phyloP scores from a whole-genome alignment of 2,113 vertebrate genomes.

The Camelus dromedarius region DNA sequence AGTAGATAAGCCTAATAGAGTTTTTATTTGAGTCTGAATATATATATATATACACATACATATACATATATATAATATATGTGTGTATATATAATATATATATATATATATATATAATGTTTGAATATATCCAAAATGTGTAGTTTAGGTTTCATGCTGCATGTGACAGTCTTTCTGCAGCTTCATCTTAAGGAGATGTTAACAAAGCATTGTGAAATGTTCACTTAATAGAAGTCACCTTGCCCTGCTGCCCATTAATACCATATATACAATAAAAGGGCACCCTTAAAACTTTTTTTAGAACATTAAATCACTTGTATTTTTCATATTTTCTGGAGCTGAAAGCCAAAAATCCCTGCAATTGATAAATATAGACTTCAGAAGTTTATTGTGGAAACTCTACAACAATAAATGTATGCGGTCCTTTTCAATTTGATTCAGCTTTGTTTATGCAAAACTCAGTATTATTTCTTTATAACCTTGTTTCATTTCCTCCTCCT shows the following conservation, averaged over 20 bases:
- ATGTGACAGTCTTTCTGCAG: background rate
- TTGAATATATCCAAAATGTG: background rate
- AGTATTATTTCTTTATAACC: background rate
- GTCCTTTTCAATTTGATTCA: slow-evolving; percentile 20
- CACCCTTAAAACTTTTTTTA: background rate
- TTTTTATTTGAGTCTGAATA: background rate
- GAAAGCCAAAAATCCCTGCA: background rate
- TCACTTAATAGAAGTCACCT: background rate
- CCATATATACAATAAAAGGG: background rate
- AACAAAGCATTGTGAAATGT: background rate
- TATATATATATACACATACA: no score
- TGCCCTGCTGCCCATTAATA: background rate
- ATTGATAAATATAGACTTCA: background rate
- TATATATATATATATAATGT: no score
- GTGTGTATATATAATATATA: no score
- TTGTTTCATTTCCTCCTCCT: slow-evolving; percentile 40
- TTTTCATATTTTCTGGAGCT: background rate
- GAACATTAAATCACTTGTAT: background rate
- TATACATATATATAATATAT: no score
- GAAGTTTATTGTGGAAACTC: background rate
- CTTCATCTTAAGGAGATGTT: background rate
- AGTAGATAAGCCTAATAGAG: background rate
- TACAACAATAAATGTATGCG: background rate
- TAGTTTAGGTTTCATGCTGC: background rate
- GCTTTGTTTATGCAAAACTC: slow-evolving; percentile 18